A percentile compares a stretch with the other conserved stretches of the same genome.
Evolutionary conservation across 2,113 vertebrate species (phyloP).

Genomic region (Tragelaphus buxtoni): DNA sequence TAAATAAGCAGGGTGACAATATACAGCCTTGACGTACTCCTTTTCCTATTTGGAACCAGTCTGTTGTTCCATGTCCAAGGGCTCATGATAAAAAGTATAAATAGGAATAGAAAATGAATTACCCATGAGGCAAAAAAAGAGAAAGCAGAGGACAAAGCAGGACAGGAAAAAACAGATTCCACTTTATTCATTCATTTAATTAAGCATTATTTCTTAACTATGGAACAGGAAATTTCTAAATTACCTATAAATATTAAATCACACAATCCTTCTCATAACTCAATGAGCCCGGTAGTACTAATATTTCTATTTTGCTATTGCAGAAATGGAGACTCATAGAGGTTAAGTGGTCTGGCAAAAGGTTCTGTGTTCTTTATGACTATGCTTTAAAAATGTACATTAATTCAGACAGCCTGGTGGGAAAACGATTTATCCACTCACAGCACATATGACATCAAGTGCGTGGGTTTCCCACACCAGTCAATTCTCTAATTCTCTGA

Average conservation of each 20-base stretch:
- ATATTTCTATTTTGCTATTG: neutral
- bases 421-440: neutral
- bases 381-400: neutral
- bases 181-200: neutral
- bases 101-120: neutral
- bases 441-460: neutral
- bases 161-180: neutral
- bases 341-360: neutral
- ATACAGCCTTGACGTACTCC: no score
- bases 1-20: no score
- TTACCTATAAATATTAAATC: conserved; percentile 26
- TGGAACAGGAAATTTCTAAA: neutral
- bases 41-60: no score
- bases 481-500: neutral
- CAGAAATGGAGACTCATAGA: neutral
- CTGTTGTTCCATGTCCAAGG: neutral
- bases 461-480: neutral
- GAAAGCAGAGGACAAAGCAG: neutral
- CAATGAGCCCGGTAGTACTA: neutral
- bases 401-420: neutral
- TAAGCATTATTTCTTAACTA: neutral
- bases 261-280: neutral
- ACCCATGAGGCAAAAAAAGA: neutral
- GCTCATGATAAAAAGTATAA: neutral
- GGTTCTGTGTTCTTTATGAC: neutral